phyloP scores from a whole-genome alignment of 2,113 vertebrate genomes.

The Tamias sibiricus region DNA sequence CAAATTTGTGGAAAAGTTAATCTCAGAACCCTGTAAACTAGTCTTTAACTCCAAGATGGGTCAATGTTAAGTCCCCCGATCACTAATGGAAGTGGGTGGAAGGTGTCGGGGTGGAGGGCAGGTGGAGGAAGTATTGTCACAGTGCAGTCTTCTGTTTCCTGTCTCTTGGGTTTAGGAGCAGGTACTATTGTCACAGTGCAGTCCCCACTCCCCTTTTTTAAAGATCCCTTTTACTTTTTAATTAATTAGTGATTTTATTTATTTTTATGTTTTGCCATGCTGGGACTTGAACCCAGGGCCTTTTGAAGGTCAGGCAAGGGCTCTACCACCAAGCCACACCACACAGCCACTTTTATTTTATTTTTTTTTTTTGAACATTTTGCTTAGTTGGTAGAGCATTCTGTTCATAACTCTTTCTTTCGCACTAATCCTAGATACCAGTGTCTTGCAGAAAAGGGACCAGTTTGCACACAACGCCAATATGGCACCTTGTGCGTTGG shows the following conservation, averaged over 20 bases:
- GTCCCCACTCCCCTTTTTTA: background rate
- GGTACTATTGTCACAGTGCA: too few relatives aligned
- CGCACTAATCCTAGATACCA: background rate
- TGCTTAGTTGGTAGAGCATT: background rate
- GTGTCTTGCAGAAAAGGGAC: background rate
- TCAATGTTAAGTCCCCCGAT: background rate
- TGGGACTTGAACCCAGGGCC: too few relatives aligned
- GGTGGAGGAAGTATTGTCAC: background rate
- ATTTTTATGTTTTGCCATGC: background rate
- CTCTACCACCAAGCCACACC: background rate
- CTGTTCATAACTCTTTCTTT: background rate
- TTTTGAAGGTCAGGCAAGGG: rapidly evolving
- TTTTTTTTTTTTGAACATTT: background rate
- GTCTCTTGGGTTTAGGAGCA: background rate
- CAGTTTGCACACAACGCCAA: rapidly evolving
- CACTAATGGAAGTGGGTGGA: background rate
- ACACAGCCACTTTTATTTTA: background rate
- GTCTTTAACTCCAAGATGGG: background rate
- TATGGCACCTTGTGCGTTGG: rapidly evolving
- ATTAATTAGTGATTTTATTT: background rate
- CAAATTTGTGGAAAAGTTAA: background rate
- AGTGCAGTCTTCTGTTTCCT: background rate
- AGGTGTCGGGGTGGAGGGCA: background rate
- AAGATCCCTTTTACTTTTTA: background rate
- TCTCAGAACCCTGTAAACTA: background rate